Evolutionary conservation across 2,797 vertebrate genomes (phyloP).

Genomic region (Rhynchotus rufescens): DNA sequence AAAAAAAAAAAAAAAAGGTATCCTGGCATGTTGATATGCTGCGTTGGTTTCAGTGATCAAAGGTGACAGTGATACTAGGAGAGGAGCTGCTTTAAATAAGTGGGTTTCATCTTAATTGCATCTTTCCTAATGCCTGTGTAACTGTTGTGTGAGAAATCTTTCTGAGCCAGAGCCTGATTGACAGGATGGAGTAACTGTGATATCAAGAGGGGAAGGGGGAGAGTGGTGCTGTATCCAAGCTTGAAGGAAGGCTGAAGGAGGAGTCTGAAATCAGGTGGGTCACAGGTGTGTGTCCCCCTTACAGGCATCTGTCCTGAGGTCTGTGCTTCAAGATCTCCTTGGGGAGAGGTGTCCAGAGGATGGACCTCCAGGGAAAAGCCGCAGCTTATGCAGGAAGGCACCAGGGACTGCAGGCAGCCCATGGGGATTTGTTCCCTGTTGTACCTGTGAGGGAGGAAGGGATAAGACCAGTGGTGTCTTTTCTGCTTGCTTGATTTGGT

Average conservation of each 20-base stretch:
- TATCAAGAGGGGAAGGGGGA: neutral
- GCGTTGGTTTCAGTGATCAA: conserved; percentile 53
- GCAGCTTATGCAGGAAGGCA: neutral
- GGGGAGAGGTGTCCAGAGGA: neutral
- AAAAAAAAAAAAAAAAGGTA: neutral
- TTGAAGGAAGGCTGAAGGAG: neutral
- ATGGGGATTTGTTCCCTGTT: neutral
- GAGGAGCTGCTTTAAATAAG: conserved; percentile 47
- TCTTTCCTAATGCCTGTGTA: conserved; percentile 39
- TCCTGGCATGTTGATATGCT: conserved; percentile 18
- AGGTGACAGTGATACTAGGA: conserved; percentile 4
- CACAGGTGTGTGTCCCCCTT: accelerated
- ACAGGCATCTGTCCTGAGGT: neutral
- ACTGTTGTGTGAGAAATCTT: conserved; percentile 19
- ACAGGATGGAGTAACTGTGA: neutral
- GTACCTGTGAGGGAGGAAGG: neutral
- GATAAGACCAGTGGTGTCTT: neutral
- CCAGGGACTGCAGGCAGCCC: neutral
- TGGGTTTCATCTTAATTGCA: conserved; percentile 57
- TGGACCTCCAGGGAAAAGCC: neutral
- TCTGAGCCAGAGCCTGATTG: conserved; percentile 11
- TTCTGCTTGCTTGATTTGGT: neutral
- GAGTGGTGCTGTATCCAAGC: accelerated
- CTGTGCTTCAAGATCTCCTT: neutral
- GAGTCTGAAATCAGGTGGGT: neutral